A percentile compares a stretch with the other conserved stretches of the same genome.
Evolutionary conservation across 2,797 vertebrate genomes (phyloP).

Genomic region (Parauchenoglanis punctatus): DNA sequence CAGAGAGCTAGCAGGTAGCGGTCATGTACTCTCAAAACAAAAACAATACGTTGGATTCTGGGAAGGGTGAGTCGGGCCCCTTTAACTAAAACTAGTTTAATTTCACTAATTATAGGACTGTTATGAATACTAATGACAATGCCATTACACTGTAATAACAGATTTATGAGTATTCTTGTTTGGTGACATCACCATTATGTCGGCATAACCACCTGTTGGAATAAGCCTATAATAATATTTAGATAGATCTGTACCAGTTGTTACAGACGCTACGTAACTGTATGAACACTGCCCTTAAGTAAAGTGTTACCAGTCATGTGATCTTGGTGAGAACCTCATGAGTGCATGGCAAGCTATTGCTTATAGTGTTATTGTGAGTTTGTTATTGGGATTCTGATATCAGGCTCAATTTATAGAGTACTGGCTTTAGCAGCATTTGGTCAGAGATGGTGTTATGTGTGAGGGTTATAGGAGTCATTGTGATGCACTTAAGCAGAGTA

Average conservation of each 20-base stretch:
- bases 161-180: neutral
- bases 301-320: neutral
- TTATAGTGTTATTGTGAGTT: neutral
- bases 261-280: neutral
- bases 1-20: too few species aligned
- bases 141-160: neutral
- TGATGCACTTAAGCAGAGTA: conserved; percentile 6
- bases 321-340: neutral
- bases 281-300: neutral
- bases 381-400: neutral
- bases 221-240: neutral
- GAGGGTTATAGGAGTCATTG: neutral
- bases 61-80: too few species aligned
- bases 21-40: too few species aligned
- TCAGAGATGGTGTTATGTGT: conserved; percentile 4
- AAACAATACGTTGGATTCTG: too few species aligned
- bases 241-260: neutral
- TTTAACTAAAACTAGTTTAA: neutral
- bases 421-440: neutral
- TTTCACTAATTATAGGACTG: neutral
- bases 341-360: neutral
- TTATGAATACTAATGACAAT: neutral
- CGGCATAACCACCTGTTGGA: neutral
- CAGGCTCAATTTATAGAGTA: conserved; percentile 8
- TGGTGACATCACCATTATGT: neutral